Base-by-base conservation (phyloP, 2,113 vertebrate species). In the Sclerurus mexicanus region DNA sequence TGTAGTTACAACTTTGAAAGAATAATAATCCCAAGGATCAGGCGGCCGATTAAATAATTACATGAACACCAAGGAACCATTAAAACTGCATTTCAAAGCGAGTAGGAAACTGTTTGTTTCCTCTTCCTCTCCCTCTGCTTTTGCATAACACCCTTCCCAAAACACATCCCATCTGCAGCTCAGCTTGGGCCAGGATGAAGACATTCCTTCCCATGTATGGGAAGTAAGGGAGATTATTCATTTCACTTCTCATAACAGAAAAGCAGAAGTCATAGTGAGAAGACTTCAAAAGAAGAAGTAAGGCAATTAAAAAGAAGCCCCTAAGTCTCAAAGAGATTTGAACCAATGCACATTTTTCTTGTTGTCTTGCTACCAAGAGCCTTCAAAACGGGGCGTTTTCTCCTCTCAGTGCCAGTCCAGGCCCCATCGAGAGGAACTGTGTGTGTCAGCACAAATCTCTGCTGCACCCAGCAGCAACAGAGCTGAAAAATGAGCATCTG, bases 401-500 rank as follows among this genome's bases (percentile, higher is more conserved):
- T 84, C 55, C 73, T 68, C 49, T 56, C 82, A 77, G 56, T 9
- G 30, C 63, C 44, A 44, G 44, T 13, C 44, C 82, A 88, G 76
- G 23, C 42, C 85, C 37, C 4, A 55, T 74, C 24, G 20, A 75
- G 74, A 44, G 44, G 75, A 91, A 89, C 28, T 66, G 81, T 2
- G 6, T 67, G 89, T 52, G 91, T 95, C 91, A 95, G 94, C 90
- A 95, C 87, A 94, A 95, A 72, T 69, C 89, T 71, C 17, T 1
- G 78, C 37, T 77, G 85, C 47, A 67, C 80, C 81, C 87, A 60
- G 92, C 83, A 91, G 82, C 91, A 67, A 0, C 0, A 12, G 77
- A 52, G 55, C 87, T 94, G 94, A 96, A 94, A 95, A 95, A 96
- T 33, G 92, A 95, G 80, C 87, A 78, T 92, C 77, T 58, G 25